These are phyloP conservation scores for Macropodus opercularis DNA, from an alignment of 2,797 vertebrate species.

Conservation along the genomic window DNA sequence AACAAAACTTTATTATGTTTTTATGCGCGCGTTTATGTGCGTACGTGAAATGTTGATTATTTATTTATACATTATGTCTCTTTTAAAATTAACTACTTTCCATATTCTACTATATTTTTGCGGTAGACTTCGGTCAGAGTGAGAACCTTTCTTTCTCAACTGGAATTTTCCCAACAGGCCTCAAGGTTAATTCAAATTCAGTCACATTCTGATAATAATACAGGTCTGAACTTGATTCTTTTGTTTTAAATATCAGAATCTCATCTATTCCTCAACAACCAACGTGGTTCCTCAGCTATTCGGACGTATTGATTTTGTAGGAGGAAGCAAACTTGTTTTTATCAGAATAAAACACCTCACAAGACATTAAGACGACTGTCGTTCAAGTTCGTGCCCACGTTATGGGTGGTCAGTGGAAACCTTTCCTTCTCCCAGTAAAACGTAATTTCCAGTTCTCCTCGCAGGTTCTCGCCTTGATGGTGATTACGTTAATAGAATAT, in stretches of 20 bases:
- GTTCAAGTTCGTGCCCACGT: slow-evolving; percentile 24
- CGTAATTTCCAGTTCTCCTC: slow-evolving; percentile 69
- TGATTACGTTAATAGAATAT: slow-evolving; percentile 97
- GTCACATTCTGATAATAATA: slow-evolving; percentile 8
- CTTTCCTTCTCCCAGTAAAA: slow-evolving; percentile 72
- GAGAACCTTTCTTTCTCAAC: neutral
- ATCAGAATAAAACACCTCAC: neutral
- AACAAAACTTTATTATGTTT: neutral
- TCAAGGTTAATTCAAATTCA: slow-evolving; percentile 22
- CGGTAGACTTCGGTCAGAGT: neutral
- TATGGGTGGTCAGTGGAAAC: slow-evolving; percentile 84
- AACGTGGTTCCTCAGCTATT: neutral
- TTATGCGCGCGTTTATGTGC: slow-evolving; percentile 3
- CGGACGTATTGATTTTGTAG: neutral
- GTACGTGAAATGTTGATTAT: neutral
- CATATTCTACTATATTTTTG: neutral
- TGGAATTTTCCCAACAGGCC: slow-evolving; percentile 13
- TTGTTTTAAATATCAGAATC: neutral
- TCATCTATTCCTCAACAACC: neutral
- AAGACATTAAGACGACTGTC: neutral
- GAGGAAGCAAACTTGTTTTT: neutral
- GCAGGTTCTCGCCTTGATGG: slow-evolving; percentile 63
- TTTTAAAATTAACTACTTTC: neutral
- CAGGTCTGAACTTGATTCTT: neutral
- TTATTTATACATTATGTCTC: neutral